Percentiles rank a stretch among this genome's conserved stretches.
phyloP scores from a whole-genome alignment of 1,140 invertebrate species.

The Ostrea edulis region DNA sequence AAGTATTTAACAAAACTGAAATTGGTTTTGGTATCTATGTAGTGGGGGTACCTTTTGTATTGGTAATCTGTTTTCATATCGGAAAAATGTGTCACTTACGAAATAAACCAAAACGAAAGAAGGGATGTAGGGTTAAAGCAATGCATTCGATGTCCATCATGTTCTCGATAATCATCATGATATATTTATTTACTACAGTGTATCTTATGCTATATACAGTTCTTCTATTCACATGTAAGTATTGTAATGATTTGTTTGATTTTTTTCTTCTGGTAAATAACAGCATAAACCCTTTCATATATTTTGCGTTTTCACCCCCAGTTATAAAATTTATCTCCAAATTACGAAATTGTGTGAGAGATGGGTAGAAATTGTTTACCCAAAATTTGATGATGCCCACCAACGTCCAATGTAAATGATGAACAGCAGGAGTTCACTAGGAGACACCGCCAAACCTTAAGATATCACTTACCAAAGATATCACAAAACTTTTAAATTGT shows the following conservation, averaged over 20 bases:
- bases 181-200: too few species aligned
- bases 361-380: too few species aligned
- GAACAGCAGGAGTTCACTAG: too few species aligned
- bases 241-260: background rate
- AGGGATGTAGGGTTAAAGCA: background rate
- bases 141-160: background rate
- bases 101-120: background rate
- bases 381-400: too few species aligned
- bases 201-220: too few species aligned
- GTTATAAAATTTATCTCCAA: background rate
- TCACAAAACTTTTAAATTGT: too few species aligned
- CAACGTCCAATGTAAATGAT: too few species aligned
- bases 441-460: too few species aligned
- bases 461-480: too few species aligned
- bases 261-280: background rate
- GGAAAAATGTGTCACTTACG: background rate
- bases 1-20: background rate
- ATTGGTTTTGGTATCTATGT: background rate
- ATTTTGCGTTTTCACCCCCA: background rate
- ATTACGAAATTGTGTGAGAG: too few species aligned
- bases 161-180: too few species aligned
- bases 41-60: background rate
- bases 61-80: background rate
- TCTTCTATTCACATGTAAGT: too few species aligned
- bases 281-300: background rate